phyloP scores from a whole-genome alignment of 2,113 vertebrate genomes.

The Apaloderma vittatum region DNA sequence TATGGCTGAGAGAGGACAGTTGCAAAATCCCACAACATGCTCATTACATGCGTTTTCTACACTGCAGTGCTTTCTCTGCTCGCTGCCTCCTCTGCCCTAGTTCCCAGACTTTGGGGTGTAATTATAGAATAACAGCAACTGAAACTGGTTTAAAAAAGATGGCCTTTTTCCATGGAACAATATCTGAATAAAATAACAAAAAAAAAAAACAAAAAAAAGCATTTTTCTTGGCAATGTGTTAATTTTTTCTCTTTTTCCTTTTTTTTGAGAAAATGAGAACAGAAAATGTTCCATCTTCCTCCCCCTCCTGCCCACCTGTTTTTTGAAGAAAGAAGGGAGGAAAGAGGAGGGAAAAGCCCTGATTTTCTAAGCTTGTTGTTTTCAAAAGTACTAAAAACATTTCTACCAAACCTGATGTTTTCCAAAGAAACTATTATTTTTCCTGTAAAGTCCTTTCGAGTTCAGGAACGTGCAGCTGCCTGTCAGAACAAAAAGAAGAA shows the following conservation, averaged over 20 bases:
- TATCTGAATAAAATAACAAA: background rate
- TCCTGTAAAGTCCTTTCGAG: background rate
- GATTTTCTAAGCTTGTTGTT: background rate
- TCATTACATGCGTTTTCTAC: background rate
- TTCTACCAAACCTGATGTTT: slow-evolving; percentile 1
- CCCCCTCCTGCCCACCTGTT: background rate
- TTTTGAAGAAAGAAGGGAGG: background rate
- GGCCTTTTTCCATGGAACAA: slow-evolving; percentile 15
- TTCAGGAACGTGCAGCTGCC: background rate
- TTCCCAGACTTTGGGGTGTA: slow-evolving; percentile 56
- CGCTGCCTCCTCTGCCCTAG: slow-evolving; percentile 12
- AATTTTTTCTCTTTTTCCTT: background rate
- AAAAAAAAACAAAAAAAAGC: background rate
- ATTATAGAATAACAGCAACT: slow-evolving; percentile 46
- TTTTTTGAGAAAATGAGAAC: background rate
- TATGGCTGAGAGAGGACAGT: background rate
- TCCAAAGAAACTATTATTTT: slow-evolving; percentile 1
- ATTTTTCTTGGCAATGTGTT: background rate
- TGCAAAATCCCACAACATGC: background rate
- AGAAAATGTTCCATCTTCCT: background rate
- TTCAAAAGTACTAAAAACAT: background rate
- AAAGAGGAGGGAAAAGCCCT: background rate
- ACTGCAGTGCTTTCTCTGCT: background rate
- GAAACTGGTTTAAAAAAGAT: background rate
- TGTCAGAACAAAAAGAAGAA: background rate